Evolutionary conservation across 2,888 invertebrate genomes (phyloP), one percentile per base, ranked within the genome.

Genomic region (Sepiola atlantica): DNA sequence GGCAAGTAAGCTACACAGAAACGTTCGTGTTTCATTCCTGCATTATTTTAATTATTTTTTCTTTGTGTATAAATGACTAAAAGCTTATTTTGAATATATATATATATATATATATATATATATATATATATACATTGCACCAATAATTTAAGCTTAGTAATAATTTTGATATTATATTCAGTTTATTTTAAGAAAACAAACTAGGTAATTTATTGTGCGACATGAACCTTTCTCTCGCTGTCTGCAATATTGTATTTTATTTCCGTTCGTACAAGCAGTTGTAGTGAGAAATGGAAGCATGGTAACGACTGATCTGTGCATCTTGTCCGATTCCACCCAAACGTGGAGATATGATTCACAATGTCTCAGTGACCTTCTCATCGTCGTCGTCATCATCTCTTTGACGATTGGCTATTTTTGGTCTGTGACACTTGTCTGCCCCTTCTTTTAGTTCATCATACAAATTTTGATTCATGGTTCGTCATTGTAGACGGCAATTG

Each of bases 311-410:
- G 8, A 61, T 24, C 21, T 24, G 24, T 61, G 61, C 61, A 28
- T 61, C 61, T 61, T 61, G 45, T 45, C 45, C 24, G 28, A 61
- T 28, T 61, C 61, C 8, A 61, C 24, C 61, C 21, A 28, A 61
- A 61, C 45, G 45, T 61, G 61, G 61, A 61, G 45, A 45, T 45
- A 61, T 61, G 61, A 61, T 61, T 61, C 61, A 61, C 28, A 61
- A 55, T 61, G 61, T 61, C 61, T 91, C 91, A 91, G 91, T 91
- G 91, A 35, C 91, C 35, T 91, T 32, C 21, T 90, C 90, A 90
- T 90, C 90, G n/a, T 90, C 90, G n/a, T 90, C 90, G n/a, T 90
- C 90, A 16, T 12, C 14, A 90, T 91, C 35, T n/a, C 35, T 35
- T 35, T 91, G 21, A 32, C 20, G 32, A 28, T 61, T 28, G 21